Conservation (phyloP, 2,797 vertebrate genomes). For the Varecia variegata region DNA sequence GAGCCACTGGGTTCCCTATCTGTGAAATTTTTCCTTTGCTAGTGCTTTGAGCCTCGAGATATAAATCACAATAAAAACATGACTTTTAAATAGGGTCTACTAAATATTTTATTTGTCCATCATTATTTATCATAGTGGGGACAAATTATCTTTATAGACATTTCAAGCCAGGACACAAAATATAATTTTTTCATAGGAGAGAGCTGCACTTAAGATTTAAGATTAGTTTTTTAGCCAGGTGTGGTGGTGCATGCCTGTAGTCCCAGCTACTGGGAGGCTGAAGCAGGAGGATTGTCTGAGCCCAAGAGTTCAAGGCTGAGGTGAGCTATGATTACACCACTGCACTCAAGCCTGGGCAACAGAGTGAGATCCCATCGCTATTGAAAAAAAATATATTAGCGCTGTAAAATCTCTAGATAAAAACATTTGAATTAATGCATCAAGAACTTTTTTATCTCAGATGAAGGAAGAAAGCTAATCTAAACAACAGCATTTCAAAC, state of each 20-base stretch:
- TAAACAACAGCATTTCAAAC: not conserved
- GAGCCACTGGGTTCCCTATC: not conserved
- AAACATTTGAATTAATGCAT: slow-evolving; percentile 24
- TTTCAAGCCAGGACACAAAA: slow-evolving; percentile 29
- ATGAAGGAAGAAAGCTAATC: not conserved
- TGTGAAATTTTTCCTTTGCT: slow-evolving; percentile 10
- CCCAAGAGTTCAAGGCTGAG: too few relatives aligned
- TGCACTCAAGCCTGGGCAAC: too few relatives aligned
- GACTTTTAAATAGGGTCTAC: not conserved
- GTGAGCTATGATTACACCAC: too few relatives aligned
- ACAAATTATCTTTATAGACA: slow-evolving; percentile 30
- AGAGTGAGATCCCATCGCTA: too few relatives aligned
- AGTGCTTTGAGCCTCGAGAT: slow-evolving; percentile 38
- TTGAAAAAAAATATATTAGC: too few relatives aligned
- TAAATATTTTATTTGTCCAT: not conserved
- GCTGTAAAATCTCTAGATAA: not conserved
- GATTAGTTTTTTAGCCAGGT: not conserved
- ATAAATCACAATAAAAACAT: slow-evolving; percentile 11
- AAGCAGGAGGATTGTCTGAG: too few relatives aligned
- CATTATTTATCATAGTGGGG: not conserved
- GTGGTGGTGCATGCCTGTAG: too few relatives aligned
- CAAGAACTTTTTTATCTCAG: slow-evolving; percentile 7
- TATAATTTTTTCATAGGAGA: not conserved
- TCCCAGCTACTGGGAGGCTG: too few relatives aligned
- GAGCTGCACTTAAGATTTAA: not conserved